Conservation (phyloP, 2,797 vertebrate species). For the Pyrocephalus nanus region DNA sequence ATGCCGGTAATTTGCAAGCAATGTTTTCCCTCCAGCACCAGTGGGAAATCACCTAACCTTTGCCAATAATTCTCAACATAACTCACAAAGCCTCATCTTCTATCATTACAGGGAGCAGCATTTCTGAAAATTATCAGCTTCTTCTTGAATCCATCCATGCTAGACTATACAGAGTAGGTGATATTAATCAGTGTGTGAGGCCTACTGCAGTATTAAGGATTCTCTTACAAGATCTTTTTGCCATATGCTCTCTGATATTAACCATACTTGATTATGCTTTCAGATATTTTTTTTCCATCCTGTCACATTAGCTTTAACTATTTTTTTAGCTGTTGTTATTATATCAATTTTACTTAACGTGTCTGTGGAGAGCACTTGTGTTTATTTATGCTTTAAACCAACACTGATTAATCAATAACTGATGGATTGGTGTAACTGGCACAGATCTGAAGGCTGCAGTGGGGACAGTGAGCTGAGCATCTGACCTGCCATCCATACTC, state of each 20-base stretch:
- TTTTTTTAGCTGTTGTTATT: conserved; percentile 19
- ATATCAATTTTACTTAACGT: background rate
- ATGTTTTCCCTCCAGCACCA: conserved; percentile 58
- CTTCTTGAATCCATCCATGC: conserved; percentile 15
- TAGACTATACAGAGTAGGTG: conserved; percentile 33
- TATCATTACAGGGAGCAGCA: background rate
- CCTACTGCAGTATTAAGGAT: conserved; percentile 18
- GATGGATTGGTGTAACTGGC: background rate
- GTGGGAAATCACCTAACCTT: conserved; percentile 68
- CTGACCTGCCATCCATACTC: background rate
- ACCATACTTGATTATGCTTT: conserved; percentile 43
- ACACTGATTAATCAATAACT: background rate
- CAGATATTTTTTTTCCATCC: background rate
- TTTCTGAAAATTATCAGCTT: conserved; percentile 52
- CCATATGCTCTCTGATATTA: conserved; percentile 38
- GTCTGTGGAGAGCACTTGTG: background rate
- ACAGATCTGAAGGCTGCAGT: background rate
- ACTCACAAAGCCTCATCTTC: conserved; percentile 64
- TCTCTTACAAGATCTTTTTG: conserved; percentile 44
- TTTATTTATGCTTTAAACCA: background rate
- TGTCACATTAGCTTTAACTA: conserved; percentile 17
- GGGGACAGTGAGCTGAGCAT: background rate
- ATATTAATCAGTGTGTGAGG: conserved; percentile 35
- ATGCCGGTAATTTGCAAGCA: conserved; percentile 70
- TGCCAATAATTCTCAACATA: conserved; percentile 62